Base-by-base conservation (phyloP, 2,797 vertebrate genomes). In the Gymnoscopelus microlampas region DNA sequence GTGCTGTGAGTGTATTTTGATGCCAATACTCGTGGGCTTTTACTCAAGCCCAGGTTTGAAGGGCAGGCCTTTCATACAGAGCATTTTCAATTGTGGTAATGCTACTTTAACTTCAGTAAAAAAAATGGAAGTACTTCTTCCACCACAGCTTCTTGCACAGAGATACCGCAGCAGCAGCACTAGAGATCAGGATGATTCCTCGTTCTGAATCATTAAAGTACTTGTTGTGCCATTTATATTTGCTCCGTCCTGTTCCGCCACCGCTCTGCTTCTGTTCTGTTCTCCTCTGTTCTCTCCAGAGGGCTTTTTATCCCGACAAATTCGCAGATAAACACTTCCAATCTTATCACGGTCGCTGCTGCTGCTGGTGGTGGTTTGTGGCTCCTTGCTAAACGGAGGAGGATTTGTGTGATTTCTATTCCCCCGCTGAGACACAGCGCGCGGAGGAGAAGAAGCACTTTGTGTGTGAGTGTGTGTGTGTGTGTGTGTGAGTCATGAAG, bases 361-460 rank as follows among this genome's bases (percentile, higher is more conserved):
- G 6, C 39, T 44, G 35, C 35, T 5, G 32, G 3, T 8, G 39
- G 7, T 44, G 39, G 7, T 44, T 44, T 44, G 15, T 60, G 58
- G 8, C 58, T 19, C 32, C 39, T 23, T 44, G 58, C 44, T 47
- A 47, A 47, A 47, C 4, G 58, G 56, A 76, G 77, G 39, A 76
- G 53, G 59, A 79, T 32, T 10, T 67, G 4, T 80, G 79, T 44
- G 76, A 74, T 71, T 77, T 63, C 51, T 57, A 13, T 69, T 78
- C 83, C 85, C 19, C 66, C 57, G 87, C 88, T 86, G 75, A 86
- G 73, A 72, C 65, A 60, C 23, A 55, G 68, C 71, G 53, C 53
- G 56, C 51, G n/a, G 39, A 44, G 39, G 8, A 44, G 35, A 32
- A 39, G 39, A 10, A 77, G 72, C 78, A 60, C 63, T 65, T 80